Conservation (phyloP, 2,113 vertebrate genomes). For the Bostrychus sinensis region DNA sequence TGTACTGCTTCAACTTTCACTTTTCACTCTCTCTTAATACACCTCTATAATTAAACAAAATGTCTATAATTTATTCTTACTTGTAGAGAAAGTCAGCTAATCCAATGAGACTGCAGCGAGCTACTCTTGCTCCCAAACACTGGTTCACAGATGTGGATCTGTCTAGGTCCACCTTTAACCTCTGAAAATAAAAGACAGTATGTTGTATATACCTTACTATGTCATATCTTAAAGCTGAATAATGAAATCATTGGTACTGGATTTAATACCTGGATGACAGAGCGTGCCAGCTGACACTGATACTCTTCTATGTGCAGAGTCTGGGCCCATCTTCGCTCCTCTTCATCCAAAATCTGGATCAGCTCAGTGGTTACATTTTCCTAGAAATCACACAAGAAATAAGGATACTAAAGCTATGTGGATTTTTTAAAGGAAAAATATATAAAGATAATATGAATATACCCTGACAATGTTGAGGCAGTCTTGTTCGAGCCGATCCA, state of each 20-base stretch:
- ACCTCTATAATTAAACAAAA: neutral
- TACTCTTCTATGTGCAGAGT: conserved; percentile 80
- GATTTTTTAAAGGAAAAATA: neutral
- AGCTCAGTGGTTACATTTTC: conserved; percentile 79
- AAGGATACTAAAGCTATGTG: neutral
- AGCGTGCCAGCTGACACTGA: conserved; percentile 77
- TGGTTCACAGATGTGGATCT: conserved; percentile 87
- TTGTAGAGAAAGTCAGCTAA: conserved; percentile 89
- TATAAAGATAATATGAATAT: conserved; percentile 5
- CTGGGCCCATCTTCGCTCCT: conserved; percentile 79
- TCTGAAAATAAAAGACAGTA: conserved; percentile 68
- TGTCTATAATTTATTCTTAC: conserved; percentile 62
- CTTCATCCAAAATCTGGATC: conserved; percentile 78
- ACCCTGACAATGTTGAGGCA: conserved; percentile 78
- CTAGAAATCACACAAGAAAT: conserved; percentile 47
- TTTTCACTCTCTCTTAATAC: neutral
- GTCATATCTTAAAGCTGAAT: neutral
- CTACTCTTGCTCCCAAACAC: conserved; percentile 86
- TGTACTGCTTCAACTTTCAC: too few species aligned
- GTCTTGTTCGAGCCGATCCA: conserved; percentile 78
- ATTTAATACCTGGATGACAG: conserved; percentile 77
- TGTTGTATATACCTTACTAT: neutral
- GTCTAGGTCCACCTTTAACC: conserved; percentile 87
- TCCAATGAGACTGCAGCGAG: conserved; percentile 84
- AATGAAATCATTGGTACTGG: neutral